A percentile compares a stretch with the other conserved stretches of the same genome.
phyloP scores from a whole-genome alignment of 2,888 invertebrate genomes.

The Iphiclides podalirius region DNA sequence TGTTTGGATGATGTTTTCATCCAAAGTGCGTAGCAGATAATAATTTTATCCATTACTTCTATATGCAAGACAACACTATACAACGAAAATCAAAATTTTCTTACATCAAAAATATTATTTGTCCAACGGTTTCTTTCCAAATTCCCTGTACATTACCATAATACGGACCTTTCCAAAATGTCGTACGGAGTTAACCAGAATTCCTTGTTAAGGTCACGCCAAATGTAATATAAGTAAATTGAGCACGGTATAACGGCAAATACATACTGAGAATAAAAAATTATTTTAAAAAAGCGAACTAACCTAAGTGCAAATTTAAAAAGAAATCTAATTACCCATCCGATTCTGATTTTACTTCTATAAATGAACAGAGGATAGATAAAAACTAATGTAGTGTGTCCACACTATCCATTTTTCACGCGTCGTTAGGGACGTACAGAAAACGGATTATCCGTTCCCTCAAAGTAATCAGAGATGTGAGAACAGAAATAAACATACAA shows the following conservation, averaged over 20 bases:
- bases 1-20: no score
- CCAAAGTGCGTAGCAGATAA: no score
- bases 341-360: neutral
- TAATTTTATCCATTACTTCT: no score
- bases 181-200: neutral
- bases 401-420: slow-evolving; percentile 8
- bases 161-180: neutral
- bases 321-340: neutral
- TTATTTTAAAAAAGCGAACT: neutral
- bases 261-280: neutral
- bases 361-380: slow-evolving; percentile 1
- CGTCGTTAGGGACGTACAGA: no score
- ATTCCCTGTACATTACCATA: neutral
- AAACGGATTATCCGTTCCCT: neutral
- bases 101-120: no score
- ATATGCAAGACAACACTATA: no score
- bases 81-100: no score
- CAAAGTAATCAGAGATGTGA: neutral
- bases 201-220: neutral
- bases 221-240: neutral
- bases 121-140: no score
- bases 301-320: neutral
- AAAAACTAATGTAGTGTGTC: slow-evolving; percentile 10
- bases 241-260: neutral
- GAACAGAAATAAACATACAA: neutral